Conservation (phyloP, 2,797 vertebrate species). For the Lacerta bilineata region DNA sequence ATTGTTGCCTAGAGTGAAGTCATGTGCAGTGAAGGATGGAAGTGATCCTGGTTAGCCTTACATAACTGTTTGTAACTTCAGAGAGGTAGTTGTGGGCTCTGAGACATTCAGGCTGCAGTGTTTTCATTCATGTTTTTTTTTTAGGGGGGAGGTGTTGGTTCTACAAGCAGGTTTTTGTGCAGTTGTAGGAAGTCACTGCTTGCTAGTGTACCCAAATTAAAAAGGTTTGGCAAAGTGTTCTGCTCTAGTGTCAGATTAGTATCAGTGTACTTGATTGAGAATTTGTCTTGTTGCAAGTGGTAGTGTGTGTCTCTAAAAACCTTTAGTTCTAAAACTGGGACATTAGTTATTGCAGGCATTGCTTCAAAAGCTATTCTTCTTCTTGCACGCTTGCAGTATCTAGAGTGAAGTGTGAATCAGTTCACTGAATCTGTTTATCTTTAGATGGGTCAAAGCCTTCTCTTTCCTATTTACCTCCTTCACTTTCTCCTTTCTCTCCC, state of each 20-base stretch:
- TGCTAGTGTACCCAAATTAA: not conserved
- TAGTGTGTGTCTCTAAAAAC: not conserved
- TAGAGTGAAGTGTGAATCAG: not conserved
- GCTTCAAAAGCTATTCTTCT: not conserved
- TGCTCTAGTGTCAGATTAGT: not conserved
- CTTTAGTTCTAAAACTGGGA: conserved; percentile 54
- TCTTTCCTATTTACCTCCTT: not conserved
- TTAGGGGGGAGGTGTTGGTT: not conserved
- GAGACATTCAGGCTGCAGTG: not conserved
- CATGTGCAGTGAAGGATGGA: conserved; percentile 2
- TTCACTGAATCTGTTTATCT: not conserved
- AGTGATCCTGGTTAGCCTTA: conserved; percentile 46
- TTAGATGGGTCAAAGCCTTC: not conserved
- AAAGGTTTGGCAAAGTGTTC: not conserved
- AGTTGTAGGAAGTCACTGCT: conserved; percentile 56
- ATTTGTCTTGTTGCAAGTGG: not conserved
- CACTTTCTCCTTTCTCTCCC: not conserved
- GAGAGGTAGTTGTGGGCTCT: conserved; percentile 56
- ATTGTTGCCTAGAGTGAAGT: conserved; percentile 43
- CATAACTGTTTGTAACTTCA: conserved; percentile 62
- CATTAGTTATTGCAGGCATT: rapidly evolving
- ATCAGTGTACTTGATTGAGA: not conserved
- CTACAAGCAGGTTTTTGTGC: not conserved
- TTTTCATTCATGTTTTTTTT: not conserved
- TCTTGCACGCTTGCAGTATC: not conserved